phyloP scores from a whole-genome alignment of 2,113 vertebrate genomes.

The Ranitomeya variabilis region DNA sequence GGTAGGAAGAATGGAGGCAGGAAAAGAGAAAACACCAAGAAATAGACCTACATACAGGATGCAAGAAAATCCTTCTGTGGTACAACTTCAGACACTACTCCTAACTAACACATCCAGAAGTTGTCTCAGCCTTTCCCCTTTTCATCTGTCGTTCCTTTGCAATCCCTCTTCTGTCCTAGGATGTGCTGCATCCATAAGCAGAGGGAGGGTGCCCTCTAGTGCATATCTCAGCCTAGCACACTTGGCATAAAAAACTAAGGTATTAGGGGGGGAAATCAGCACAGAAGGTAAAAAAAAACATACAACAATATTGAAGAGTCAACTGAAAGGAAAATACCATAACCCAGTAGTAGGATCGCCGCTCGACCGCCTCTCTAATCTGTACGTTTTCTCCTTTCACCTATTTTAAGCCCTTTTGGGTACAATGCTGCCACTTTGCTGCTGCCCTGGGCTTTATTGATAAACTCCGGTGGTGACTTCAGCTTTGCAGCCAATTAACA shows the following conservation, averaged over 20 bases:
- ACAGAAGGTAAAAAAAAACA: not conserved
- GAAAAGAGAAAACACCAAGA: constrained; percentile 20
- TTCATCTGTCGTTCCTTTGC: constrained; percentile 32
- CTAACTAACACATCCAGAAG: constrained; percentile 36
- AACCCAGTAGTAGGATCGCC: no score
- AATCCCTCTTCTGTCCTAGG: constrained; percentile 1
- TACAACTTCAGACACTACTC: constrained; percentile 36
- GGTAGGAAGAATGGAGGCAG: constrained; percentile 4
- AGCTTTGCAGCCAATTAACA: no score
- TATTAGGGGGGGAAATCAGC: not conserved
- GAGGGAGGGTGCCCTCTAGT: constrained; percentile 49
- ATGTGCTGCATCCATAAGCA: not conserved
- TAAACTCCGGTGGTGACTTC: no score
- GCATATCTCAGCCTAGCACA: not conserved
- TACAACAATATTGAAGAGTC: no score
- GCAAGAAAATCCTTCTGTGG: constrained; percentile 32
- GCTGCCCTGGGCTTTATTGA: no score
- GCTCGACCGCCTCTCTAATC: no score
- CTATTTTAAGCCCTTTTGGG: no score
- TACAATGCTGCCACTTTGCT: no score
- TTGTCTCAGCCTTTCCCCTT: constrained; percentile 45
- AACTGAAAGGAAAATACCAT: no score
- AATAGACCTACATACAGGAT: constrained; percentile 5
- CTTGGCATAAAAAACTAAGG: not conserved
- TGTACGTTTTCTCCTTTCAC: no score